These are phyloP conservation scores for Notospermus geniculatus DNA, from an alignment of 1,140 invertebrate genomes.

Conservation along the genomic window DNA sequence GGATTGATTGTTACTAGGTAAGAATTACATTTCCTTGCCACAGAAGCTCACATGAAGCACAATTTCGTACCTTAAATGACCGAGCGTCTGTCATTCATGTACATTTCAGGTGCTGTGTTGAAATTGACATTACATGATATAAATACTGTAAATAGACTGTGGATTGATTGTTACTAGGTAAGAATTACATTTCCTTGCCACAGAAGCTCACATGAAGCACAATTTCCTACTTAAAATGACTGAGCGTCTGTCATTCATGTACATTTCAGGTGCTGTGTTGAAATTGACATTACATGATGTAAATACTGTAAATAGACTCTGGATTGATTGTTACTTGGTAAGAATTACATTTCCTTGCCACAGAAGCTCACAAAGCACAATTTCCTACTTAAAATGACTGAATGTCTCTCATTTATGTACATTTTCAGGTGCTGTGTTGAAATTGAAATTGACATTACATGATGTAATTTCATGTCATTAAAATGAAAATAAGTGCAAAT, in stretches of 20 bases:
- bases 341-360: neutral
- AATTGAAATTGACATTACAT: neutral
- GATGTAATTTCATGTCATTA: neutral
- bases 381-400: neutral
- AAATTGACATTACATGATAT: neutral
- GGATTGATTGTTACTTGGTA: neutral
- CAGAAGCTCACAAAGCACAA: neutral
- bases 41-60: neutral
- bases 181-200: neutral
- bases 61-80: neutral
- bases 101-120: neutral
- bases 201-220: neutral
- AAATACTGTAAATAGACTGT: constrained; percentile 1
- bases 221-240: neutral
- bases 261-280: neutral
- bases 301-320: neutral
- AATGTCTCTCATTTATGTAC: neutral
- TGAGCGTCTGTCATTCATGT: too few species aligned
- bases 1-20: neutral
- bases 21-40: neutral
- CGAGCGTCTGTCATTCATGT: neutral
- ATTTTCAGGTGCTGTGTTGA: neutral
- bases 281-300: neutral
- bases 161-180: neutral
- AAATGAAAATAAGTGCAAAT: neutral